A percentile compares a stretch with the other conserved stretches of the same genome.
Evolutionary conservation across 2,113 vertebrate species (phyloP).

Genomic region (Orientallactaga bullata): DNA sequence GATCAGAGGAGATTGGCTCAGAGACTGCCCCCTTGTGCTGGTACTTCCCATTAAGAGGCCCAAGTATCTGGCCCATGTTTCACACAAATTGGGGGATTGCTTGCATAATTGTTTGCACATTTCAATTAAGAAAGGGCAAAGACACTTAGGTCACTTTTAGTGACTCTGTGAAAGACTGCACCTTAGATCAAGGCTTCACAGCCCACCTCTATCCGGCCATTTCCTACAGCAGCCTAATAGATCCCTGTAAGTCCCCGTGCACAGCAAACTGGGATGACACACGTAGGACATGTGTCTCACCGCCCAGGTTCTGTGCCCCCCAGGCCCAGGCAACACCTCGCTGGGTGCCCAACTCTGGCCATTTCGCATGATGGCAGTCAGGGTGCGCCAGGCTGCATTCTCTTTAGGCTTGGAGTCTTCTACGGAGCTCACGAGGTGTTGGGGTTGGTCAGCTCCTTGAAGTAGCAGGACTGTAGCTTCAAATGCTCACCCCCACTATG

Average conservation of each 20-base stretch:
- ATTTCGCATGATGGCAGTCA: too few species aligned
- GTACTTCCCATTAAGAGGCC: background rate
- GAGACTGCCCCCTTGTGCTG: fast-evolving
- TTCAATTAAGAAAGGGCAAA: background rate
- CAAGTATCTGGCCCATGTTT: fast-evolving
- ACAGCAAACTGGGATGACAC: fast-evolving
- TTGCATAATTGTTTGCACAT: background rate
- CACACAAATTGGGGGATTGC: background rate
- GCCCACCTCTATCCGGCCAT: fast-evolving
- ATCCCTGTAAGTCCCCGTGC: fast-evolving
- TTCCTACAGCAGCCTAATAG: fast-evolving
- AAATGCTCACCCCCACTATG: fast-evolving
- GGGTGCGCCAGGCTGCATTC: fast-evolving
- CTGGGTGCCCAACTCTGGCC: background rate
- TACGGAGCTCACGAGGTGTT: fast-evolving
- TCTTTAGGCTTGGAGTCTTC: fast-evolving
- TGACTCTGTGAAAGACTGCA: background rate
- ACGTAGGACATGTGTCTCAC: fast-evolving
- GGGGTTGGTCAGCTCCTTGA: background rate
- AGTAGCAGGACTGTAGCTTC: background rate
- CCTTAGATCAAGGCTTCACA: fast-evolving
- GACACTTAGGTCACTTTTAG: background rate
- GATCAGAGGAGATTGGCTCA: fast-evolving
- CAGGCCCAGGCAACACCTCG: background rate
- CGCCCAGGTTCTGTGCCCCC: fast-evolving